Base-by-base conservation (phyloP, 2,113 vertebrate species). In the Solea solea region DNA sequence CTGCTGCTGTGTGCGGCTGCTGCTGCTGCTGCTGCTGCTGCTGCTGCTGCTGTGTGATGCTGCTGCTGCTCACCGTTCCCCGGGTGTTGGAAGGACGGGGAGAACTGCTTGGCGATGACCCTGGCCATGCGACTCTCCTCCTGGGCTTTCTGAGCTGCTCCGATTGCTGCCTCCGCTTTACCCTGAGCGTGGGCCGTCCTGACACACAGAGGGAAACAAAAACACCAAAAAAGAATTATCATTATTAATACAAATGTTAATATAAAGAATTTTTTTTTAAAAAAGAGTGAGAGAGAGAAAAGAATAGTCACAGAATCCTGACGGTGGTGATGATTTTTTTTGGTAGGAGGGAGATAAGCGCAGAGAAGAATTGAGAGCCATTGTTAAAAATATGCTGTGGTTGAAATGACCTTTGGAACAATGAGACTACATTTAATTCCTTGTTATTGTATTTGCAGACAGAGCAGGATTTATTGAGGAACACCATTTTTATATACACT, bases 21-120 rank as follows among this genome's bases (percentile, higher is more conserved):
- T 21, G 21, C 21, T 21, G 21, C 21, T 21, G 21, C 21, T 21
- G 21, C 21, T 21, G 21, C 21, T 21, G 21, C 21, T 21, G 21
- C 21, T 21, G 21, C 21, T 21, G 21, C 21, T 21, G 21, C 21
- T 21, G 21, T 21, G 21, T 21, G 21, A 1, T 21, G 21, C 21
- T 21, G 21, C 61, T 59, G 48, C n/a, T 1, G 91, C 96, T 94
- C 88, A 98, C 97, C 96, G 0, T 98, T 98, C 85, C 97, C 96
- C 77, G 95, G 89, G 93, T 97, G 96, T 92, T 98, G 97, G 93
- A 97, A 98, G 89, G 97, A 97, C 13, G 97, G 97, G 0, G 97
- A 98, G 93, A 98, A 98, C 94, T 98, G 96, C 94, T 97, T 99
- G 94, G 97, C 97, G 88, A 96, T 96, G 94, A 98, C 94, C 91